Conservation (phyloP, 2,113 vertebrate genomes). For the Plectropomus leopardus region DNA sequence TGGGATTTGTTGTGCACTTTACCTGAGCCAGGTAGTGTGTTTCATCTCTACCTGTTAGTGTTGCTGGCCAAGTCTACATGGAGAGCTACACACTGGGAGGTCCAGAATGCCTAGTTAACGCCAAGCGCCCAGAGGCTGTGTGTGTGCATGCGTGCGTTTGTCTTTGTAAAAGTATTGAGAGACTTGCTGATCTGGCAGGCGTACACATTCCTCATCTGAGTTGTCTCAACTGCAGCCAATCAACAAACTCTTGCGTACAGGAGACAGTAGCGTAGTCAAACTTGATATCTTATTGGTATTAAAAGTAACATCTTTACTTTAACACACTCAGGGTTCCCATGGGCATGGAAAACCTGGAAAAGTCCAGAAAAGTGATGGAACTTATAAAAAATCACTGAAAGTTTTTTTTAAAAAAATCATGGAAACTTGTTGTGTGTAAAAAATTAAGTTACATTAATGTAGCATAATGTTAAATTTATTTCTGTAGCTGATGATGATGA, state of each 20-base stretch:
- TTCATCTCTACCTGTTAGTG: conserved; percentile 58
- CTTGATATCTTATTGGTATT: conserved; percentile 8
- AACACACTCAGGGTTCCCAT: too few relatives aligned
- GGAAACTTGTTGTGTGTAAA: too few relatives aligned
- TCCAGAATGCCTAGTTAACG: conserved; percentile 43
- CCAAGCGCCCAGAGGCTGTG: conserved; percentile 39
- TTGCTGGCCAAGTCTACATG: conserved; percentile 12
- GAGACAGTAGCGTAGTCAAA: background rate
- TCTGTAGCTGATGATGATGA: too few relatives aligned
- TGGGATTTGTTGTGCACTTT: background rate
- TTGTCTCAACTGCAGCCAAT: conserved; percentile 58
- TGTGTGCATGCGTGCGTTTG: background rate
- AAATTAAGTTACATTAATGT: too few relatives aligned
- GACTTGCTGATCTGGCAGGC: conserved; percentile 55
- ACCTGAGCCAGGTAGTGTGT: conserved; percentile 13
- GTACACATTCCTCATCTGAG: conserved; percentile 49
- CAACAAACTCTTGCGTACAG: background rate
- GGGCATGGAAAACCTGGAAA: too few relatives aligned
- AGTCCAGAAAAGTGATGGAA: too few relatives aligned
- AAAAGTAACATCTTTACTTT: background rate
- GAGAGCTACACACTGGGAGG: conserved; percentile 40
- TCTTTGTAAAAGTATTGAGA: conserved; percentile 26
- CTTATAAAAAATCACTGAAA: too few relatives aligned
- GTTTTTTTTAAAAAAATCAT: too few relatives aligned
- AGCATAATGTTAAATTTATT: too few relatives aligned